Conservation (phyloP, 2,797 vertebrate genomes). For the Picus viridis region DNA sequence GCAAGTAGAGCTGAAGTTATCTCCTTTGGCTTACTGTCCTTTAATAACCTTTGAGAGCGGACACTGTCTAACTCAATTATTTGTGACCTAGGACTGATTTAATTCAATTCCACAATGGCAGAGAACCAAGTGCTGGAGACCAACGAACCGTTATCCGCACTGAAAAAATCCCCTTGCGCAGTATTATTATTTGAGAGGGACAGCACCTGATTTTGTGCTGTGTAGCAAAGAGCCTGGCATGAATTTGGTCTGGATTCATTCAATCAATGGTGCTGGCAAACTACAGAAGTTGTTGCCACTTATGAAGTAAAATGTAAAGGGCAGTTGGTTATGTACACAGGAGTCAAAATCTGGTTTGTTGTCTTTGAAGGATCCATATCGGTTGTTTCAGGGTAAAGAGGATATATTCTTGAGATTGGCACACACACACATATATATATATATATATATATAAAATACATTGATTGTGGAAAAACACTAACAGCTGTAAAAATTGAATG, state of each 20-base stretch:
- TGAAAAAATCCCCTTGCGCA: slow-evolving; percentile 50
- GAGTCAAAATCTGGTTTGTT: background rate
- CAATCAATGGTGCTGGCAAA: slow-evolving; percentile 9
- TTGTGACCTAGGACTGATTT: slow-evolving; percentile 61
- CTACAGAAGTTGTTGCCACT: background rate
- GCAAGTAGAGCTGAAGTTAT: slow-evolving; percentile 12
- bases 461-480: background rate
- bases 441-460: background rate
- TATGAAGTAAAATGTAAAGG: slow-evolving; percentile 28
- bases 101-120: slow-evolving; percentile 66
- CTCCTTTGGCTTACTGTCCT: slow-evolving; percentile 38
- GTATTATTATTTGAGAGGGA: slow-evolving; percentile 33
- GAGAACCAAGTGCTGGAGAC: slow-evolving; percentile 53
- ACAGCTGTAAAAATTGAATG: slow-evolving; percentile 5
- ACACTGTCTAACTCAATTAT: slow-evolving; percentile 68
- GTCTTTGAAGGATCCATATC: background rate
- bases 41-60: slow-evolving; percentile 30
- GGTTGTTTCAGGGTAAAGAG: background rate
- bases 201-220: slow-evolving; percentile 25
- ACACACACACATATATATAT: too few relatives aligned
- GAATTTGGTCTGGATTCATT: slow-evolving; percentile 40
- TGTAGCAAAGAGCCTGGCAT: slow-evolving; percentile 7
- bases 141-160: slow-evolving; percentile 53
- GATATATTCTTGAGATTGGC: background rate
- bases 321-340: background rate